Base-by-base conservation (phyloP, 1,140 invertebrate genomes). In the Potamilus streckersoni region DNA sequence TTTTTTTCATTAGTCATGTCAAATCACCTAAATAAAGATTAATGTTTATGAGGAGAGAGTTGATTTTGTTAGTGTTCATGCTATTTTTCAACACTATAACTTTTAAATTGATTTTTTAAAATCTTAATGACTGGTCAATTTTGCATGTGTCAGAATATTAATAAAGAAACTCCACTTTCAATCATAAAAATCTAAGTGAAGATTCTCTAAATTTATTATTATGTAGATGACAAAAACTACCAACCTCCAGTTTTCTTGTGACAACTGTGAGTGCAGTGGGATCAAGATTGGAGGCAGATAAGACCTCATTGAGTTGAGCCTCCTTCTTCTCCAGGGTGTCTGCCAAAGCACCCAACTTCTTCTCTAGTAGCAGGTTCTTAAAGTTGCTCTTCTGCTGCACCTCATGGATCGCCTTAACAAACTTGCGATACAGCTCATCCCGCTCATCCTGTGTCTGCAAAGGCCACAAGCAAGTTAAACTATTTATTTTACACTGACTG, bases 361-460 rank as follows among this genome's bases (percentile, higher is more conserved):
- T 94, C 86, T 95, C 94, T 49, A 95, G 86, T 3, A 95, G 86
- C 0, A 94, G 91, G 83, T 94, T 94, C 86, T 95, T 94, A 63
- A 95, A 90, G 49, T 93, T 93, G 1, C 94, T 93, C 87, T 95
- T 95, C 86, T 96, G 95, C 89, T 96, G 95, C 8, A 96, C 92
- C 86, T 96, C 95, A 27, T 96, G 90, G 73, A 97, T 93, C 3
- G 95, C 94, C 72, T 93, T 93, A 17, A 95, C 92, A 88, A 97
- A 97, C 88, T 93, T 93, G 13, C 92, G 89, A 84, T 96, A 94
- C 23, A 97, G 85, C 66, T 95, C 93, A 83, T 96, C 94, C 58
- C 95, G 92, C 87, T 97, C 96, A 16, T 89, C 89, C 76, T 94
- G 91, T n/a, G 93, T 91, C 92, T 93, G 73, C 20, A 87, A 83